Evolutionary conservation across 64 coral and sea anemone species (phyloP).

Genomic region (Stichodactyla mertensii): DNA sequence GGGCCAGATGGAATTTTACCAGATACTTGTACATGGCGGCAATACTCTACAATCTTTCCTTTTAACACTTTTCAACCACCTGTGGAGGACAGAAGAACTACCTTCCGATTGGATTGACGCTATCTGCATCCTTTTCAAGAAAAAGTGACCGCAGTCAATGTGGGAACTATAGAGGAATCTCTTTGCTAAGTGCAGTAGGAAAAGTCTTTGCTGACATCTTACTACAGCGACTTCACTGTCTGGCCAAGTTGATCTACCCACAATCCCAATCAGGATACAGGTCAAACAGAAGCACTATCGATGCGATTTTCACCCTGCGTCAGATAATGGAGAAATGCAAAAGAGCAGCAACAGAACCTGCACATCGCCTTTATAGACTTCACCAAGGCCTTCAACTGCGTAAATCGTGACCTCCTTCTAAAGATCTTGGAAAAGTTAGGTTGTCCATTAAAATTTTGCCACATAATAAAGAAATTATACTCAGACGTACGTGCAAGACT

Average conservation of each 20-base stretch:
- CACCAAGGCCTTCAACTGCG: neutral
- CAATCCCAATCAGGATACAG: slow-evolving; percentile 11
- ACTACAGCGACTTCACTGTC: slow-evolving; percentile 3
- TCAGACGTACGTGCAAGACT: too few species aligned
- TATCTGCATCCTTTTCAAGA: too few species aligned
- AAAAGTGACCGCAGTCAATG: too few species aligned
- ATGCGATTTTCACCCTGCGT: neutral
- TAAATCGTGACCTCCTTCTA: neutral
- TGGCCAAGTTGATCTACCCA: neutral
- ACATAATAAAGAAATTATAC: neutral
- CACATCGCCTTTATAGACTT: slow-evolving; percentile 1
- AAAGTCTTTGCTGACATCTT: slow-evolving; percentile 8
- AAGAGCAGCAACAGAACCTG: neutral
- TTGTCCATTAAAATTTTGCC: neutral
- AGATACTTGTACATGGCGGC: too few species aligned
- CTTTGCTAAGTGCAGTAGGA: neutral
- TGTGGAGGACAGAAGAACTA: too few species aligned
- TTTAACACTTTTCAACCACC: too few species aligned
- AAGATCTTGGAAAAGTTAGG: slow-evolving; percentile 14
- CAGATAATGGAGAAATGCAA: slow-evolving; percentile 8
- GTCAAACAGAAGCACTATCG: neutral
- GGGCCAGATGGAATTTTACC: too few species aligned
- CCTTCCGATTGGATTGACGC: too few species aligned
- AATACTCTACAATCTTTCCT: too few species aligned
- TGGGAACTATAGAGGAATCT: neutral